These are phyloP conservation scores for Ptychadena robeensis DNA, from an alignment of 2,797 vertebrate species.

Conservation along the genomic window DNA sequence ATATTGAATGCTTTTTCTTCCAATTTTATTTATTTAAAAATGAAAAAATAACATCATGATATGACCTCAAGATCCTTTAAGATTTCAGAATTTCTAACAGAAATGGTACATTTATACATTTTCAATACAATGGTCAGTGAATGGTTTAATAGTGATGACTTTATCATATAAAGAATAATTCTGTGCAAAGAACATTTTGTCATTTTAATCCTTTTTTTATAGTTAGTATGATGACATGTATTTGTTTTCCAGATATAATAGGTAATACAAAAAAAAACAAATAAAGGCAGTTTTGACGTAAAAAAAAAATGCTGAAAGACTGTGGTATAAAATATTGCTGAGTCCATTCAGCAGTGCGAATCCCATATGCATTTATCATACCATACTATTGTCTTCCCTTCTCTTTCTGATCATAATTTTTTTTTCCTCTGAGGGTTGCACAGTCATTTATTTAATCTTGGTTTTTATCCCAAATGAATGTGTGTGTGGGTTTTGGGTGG, in stretches of 20 bases:
- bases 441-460: slow-evolving; percentile 67
- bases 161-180: neutral
- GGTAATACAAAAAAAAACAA: neutral
- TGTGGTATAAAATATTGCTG: slow-evolving; percentile 41
- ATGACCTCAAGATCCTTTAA: no score
- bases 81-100: no score
- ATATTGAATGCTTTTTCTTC: no score
- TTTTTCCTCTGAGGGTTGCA: slow-evolving; percentile 66
- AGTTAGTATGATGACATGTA: neutral
- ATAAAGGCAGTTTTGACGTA: neutral
- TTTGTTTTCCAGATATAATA: neutral
- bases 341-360: slow-evolving; percentile 23
- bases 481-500: slow-evolving; percentile 79
- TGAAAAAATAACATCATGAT: no score
- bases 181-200: neutral
- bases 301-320: slow-evolving; percentile 13
- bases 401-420: slow-evolving; percentile 65
- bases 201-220: neutral
- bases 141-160: neutral
- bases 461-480: slow-evolving; percentile 65
- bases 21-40: no score
- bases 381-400: slow-evolving; percentile 60
- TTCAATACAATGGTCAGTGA: no score
- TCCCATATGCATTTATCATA: slow-evolving; percentile 51
- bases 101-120: no score